These are phyloP conservation scores for Cheilosia grossa DNA, from an alignment of 2,888 invertebrate species.

Conservation along the genomic window DNA sequence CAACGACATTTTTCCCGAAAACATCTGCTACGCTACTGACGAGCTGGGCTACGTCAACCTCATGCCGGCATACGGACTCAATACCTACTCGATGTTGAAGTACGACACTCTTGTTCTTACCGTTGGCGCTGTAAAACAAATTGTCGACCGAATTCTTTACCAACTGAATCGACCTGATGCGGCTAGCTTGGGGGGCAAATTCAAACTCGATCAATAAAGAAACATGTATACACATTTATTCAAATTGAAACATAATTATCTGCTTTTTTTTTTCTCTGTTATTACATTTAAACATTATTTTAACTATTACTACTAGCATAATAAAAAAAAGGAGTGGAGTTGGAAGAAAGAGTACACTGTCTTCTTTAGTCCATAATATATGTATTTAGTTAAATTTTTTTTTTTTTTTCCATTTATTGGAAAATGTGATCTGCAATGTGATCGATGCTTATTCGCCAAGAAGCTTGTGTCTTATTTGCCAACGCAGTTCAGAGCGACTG, in stretches of 20 bases:
- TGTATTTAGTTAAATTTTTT: not conserved
- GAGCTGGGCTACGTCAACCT: slow-evolving; percentile 92
- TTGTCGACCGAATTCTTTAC: slow-evolving; percentile 91
- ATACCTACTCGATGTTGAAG: slow-evolving; percentile 98
- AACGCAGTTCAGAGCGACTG: slow-evolving; percentile 87
- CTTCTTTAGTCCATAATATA: slow-evolving; percentile 20
- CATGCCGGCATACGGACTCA: slow-evolving; percentile 98
- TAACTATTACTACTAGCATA: slow-evolving; percentile 73
- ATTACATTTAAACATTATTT: slow-evolving; percentile 72
- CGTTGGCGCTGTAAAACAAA: slow-evolving; percentile 90
- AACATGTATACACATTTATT: slow-evolving; percentile 74
- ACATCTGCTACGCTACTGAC: slow-evolving; percentile 93
- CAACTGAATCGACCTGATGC: slow-evolving; percentile 87
- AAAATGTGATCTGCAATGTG: slow-evolving; percentile 10
- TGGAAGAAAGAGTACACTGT: slow-evolving; percentile 44
- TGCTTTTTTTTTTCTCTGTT: slow-evolving; percentile 52
- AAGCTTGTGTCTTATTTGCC: slow-evolving; percentile 89
- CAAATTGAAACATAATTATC: slow-evolving; percentile 67
- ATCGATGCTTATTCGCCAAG: slow-evolving; percentile 80
- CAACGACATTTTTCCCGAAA: slow-evolving; percentile 92
- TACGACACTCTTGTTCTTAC: slow-evolving; percentile 96
- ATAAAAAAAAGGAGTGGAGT: slow-evolving; percentile 63
- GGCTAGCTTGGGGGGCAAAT: slow-evolving; percentile 83
- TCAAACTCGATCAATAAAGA: slow-evolving; percentile 86
- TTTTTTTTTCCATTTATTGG: slow-evolving; percentile 8